Evolutionary conservation across 2,888 invertebrate genomes (phyloP).

Genomic region (Polymixis flavicincta): DNA sequence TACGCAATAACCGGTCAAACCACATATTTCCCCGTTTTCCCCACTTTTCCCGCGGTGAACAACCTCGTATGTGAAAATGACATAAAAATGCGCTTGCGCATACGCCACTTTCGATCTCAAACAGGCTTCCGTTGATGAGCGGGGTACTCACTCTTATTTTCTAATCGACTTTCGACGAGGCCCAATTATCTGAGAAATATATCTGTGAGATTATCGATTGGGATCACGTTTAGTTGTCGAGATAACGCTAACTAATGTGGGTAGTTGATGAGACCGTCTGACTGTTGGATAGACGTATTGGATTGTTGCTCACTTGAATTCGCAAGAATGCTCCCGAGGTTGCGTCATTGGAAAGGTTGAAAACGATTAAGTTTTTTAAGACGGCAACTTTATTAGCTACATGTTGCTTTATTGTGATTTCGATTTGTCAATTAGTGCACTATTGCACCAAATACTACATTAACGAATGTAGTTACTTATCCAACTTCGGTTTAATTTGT

Average conservation of each 20-base stretch:
- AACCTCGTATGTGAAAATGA: conserved; percentile 78
- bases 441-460: not conserved
- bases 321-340: conserved; percentile 9
- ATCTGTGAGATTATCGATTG: conserved; percentile 63
- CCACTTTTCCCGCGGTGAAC: conserved; percentile 64
- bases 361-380: not conserved
- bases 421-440: not conserved
- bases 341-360: conserved; percentile 23
- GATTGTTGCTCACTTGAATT: conserved; percentile 22
- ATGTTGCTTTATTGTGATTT: not conserved
- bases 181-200: conserved; percentile 65
- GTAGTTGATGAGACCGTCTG: conserved; percentile 15
- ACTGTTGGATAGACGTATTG: conserved; percentile 6
- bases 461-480: not conserved
- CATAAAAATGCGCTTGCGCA: conserved; percentile 73
- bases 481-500: not conserved
- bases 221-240: conserved; percentile 54
- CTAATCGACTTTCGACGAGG: conserved; percentile 68
- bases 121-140: conserved; percentile 71
- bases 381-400: not conserved
- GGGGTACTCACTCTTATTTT: conserved; percentile 69
- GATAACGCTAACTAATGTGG: conserved; percentile 58
- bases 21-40: conserved; percentile 69
- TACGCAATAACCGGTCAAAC: conserved; percentile 59
- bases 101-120: conserved; percentile 77